These are phyloP conservation scores for Phylloscopus whistleri DNA, from an alignment of 2,113 vertebrate species.

Conservation along the genomic window DNA sequence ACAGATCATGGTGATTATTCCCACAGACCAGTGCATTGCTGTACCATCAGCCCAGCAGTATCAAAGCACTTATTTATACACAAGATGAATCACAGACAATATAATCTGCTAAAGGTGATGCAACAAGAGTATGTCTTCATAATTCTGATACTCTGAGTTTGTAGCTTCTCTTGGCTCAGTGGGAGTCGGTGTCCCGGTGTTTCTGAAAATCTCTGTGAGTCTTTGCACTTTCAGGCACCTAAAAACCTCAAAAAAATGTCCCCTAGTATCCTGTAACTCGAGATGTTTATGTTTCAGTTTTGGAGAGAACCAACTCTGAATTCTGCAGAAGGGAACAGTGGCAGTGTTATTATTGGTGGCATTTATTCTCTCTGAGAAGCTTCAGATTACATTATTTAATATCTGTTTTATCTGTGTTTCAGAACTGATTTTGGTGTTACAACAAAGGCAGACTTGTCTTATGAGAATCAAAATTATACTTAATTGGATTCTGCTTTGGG, in stretches of 20 bases:
- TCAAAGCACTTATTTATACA: neutral
- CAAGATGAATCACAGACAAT: neutral
- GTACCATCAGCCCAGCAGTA: neutral
- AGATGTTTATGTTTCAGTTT: neutral
- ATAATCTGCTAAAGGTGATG: neutral
- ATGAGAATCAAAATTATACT: slow-evolving; percentile 56
- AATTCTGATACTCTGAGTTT: neutral
- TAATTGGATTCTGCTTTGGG: slow-evolving; percentile 62
- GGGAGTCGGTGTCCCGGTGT: neutral
- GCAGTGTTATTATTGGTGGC: slow-evolving; percentile 6
- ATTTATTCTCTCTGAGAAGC: slow-evolving; percentile 23
- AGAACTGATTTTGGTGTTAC: slow-evolving; percentile 50
- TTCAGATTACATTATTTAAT: slow-evolving; percentile 56
- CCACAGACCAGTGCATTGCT: neutral
- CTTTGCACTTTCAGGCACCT: neutral
- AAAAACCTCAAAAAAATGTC: neutral
- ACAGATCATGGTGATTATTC: neutral
- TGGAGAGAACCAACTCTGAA: neutral
- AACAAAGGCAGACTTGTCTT: slow-evolving; percentile 55
- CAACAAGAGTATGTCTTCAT: neutral
- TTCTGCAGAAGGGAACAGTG: neutral
- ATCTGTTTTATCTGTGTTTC: slow-evolving; percentile 60
- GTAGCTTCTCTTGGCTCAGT: neutral
- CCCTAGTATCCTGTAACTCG: neutral
- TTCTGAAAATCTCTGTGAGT: neutral